Conservation (phyloP, 2,797 vertebrate species). For the Lates japonicus region DNA sequence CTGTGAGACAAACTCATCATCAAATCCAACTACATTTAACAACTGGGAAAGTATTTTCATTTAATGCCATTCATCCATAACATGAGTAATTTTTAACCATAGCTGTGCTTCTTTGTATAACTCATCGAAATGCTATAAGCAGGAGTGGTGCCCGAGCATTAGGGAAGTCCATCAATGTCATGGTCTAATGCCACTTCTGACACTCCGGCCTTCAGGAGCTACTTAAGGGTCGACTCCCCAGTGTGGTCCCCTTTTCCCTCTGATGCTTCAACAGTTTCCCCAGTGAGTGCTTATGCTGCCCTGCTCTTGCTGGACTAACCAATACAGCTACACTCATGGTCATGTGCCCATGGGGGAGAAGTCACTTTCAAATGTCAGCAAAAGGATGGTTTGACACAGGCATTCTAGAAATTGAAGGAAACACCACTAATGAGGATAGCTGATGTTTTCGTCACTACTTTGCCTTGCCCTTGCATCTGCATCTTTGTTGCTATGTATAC, state of each 20-base stretch:
- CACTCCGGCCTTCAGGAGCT: constrained; percentile 60
- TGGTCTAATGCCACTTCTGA: constrained; percentile 66
- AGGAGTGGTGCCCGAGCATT: constrained; percentile 23
- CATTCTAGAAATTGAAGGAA: constrained; percentile 55
- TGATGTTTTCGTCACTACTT: constrained; percentile 47
- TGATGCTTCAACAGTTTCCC: constrained; percentile 56
- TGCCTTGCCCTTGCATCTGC: not conserved
- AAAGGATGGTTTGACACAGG: constrained; percentile 61
- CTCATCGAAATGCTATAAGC: constrained; percentile 11
- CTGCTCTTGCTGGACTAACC: constrained; percentile 36
- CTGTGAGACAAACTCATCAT: not conserved
- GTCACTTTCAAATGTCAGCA: constrained; percentile 80
- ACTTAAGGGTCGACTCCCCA: constrained; percentile 49
- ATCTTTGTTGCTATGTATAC: constrained; percentile 2
- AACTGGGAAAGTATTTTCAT: not conserved
- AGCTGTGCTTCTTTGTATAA: not conserved
- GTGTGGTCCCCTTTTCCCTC: constrained; percentile 43
- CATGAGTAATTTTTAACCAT: not conserved
- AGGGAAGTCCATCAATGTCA: constrained; percentile 56
- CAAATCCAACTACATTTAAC: not conserved
- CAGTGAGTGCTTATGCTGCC: constrained; percentile 37
- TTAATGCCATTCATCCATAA: not conserved
- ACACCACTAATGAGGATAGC: constrained; percentile 65
- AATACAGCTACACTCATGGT: constrained; percentile 55
- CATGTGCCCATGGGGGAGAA: constrained; percentile 60